These are phyloP conservation scores for Resseliella maxima DNA, from an alignment of 2,888 invertebrate species.

Conservation along the genomic window DNA sequence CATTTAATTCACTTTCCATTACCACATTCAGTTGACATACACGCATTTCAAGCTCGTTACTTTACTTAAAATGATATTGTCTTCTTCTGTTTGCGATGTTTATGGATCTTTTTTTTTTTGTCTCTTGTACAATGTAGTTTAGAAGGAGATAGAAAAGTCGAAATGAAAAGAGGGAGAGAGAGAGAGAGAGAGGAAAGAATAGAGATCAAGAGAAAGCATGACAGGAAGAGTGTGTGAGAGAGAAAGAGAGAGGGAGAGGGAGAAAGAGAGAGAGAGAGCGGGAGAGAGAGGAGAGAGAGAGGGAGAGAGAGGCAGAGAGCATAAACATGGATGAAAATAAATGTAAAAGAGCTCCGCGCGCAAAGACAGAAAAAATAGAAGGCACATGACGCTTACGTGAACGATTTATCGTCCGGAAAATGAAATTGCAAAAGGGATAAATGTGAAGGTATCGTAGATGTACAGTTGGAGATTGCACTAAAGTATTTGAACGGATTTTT, in stretches of 20 bases:
- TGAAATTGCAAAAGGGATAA: constrained; percentile 51
- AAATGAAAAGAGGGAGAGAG: no score
- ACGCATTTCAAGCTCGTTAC: neutral
- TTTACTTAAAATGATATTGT: neutral
- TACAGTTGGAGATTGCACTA: neutral
- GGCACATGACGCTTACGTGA: constrained; percentile 45
- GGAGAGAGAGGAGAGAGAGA: neutral
- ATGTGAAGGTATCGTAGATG: constrained; percentile 29
- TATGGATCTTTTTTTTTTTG: neutral
- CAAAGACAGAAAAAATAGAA: no score
- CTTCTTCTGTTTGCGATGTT: neutral
- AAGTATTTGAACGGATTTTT: constrained; percentile 33
- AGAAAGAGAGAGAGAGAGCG: neutral
- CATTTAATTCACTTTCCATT: constrained; percentile 45
- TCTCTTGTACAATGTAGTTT: neutral
- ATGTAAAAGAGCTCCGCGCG: no score
- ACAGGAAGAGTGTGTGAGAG: no score
- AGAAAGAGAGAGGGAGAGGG: neutral
- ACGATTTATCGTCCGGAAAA: constrained; percentile 48
- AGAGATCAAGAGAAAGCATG: no score
- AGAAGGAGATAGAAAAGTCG: neutral
- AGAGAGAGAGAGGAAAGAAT: no score
- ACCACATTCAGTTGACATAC: neutral
- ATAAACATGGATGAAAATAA: no score
- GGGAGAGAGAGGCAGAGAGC: neutral